A percentile compares a stretch with the other conserved stretches of the same genome.
phyloP scores from a whole-genome alignment of 53 echinoderm and acorn worm species.

The Astropecten irregularis region DNA sequence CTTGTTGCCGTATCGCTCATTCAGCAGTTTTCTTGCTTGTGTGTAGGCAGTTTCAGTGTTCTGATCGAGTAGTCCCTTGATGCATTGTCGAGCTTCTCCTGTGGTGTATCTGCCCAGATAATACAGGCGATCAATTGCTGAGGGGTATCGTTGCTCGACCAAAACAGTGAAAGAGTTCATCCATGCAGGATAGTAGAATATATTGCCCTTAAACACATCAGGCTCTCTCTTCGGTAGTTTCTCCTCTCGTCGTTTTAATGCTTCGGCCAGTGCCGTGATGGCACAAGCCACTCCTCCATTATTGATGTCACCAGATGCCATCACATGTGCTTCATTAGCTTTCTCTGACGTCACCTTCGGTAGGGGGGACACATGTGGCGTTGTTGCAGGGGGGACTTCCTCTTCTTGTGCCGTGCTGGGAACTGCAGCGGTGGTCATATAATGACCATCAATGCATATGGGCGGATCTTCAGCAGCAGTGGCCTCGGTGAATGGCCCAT shows the following conservation, averaged over 20 bases:
- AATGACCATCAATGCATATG: no score
- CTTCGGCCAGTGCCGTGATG: conserved; percentile 18
- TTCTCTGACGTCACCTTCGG: no score
- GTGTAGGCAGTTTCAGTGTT: conserved; percentile 21
- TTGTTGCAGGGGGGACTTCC: no score
- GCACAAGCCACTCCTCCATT: conserved; percentile 17
- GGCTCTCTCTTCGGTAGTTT: conserved; percentile 64
- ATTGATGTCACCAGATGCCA: no score
- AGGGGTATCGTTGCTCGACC: conserved; percentile 38
- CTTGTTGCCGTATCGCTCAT: conserved; percentile 11
- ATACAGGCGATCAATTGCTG: conserved; percentile 50
- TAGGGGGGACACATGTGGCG: no score
- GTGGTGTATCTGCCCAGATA: conserved; percentile 62
- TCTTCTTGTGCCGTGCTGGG: no score
- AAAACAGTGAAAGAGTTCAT: conserved; percentile 54
- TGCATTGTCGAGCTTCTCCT: conserved; percentile 57
- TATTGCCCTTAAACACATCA: conserved; percentile 53
- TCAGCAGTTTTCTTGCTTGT: neutral
- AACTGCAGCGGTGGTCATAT: no score
- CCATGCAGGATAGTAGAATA: conserved; percentile 56
- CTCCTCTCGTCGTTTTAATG: neutral
- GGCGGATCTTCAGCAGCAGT: no score
- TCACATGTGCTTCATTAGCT: no score
- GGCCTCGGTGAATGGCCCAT: conserved; percentile 40
- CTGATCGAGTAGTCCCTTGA: conserved; percentile 53